Base-by-base conservation (phyloP, 2,797 vertebrate genomes). In the Silurus aristotelis region DNA sequence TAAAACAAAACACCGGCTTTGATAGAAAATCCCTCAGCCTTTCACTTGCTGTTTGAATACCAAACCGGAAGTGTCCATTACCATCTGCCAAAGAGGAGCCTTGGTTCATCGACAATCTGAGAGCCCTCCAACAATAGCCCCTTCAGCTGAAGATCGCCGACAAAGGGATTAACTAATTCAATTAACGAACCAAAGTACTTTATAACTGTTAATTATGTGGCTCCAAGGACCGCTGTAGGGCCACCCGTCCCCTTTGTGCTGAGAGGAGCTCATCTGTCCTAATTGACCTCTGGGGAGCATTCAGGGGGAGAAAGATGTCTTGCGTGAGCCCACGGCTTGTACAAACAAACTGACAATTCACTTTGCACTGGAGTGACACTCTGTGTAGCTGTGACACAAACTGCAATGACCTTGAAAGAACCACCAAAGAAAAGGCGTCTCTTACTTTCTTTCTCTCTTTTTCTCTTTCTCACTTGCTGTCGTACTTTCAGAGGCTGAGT, bases 141-240 rank as follows among this genome's bases (percentile, higher is more conserved):
- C 87, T 90, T 90, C 91, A 92, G 93, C 93, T 94, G 93, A 94
- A 92, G 93, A 93, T 94, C 89, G 90, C 93, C 93, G 93, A 94
- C 94, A 95, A 95, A 95, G 94, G 93, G 94, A 94, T 94, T 95
- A 95, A 94, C 93, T 95, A 94, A 93, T 94, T 95, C 91, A 96
- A 94, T 94, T 95, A 93, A 93, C 92, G 89, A 92, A 94, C 93
- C 94, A 94, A 96, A 96, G 95, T 96, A 95, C 94, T 96, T 96
- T 95, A 95, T 96, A 94, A 93, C 95, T 95, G 93, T 95, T 96
- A 96, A 96, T 96, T 94, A 94, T 93, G 91, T 92, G 94, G 91
- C 93, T 92, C 94, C 92, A 91, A 88, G 86, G 92, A 90, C 92
- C 95, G 93, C 95, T 94, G 91, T 95, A 95, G 92, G 93, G 93